A percentile compares a stretch with the other conserved stretches of the same genome.
phyloP scores from a whole-genome alignment of 2,113 vertebrate species.

The Myiopsitta monachus region DNA sequence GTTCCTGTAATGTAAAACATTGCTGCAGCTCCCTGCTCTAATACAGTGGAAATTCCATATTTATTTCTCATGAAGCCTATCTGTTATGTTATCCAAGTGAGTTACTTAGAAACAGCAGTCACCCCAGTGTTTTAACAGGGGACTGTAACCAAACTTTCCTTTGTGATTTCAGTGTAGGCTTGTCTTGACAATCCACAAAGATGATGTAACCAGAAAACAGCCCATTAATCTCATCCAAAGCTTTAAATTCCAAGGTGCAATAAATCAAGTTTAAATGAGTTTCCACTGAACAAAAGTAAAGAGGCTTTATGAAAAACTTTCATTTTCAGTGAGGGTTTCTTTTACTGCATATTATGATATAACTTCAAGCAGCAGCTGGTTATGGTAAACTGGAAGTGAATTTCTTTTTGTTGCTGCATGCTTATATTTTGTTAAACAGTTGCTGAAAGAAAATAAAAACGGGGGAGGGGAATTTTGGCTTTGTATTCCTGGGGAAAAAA shows the following conservation, averaged over 20 bases:
- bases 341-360: background rate
- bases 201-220: conserved; percentile 70
- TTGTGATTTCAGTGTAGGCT: conserved; percentile 43
- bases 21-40: background rate
- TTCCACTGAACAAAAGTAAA: conserved; percentile 51
- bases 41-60: conserved; percentile 38
- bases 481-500: background rate
- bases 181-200: conserved; percentile 55
- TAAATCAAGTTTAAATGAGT: conserved; percentile 66
- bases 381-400: background rate
- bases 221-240: conserved; percentile 60
- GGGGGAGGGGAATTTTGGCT: background rate
- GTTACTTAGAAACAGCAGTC: conserved; percentile 58
- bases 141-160: conserved; percentile 46
- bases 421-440: background rate
- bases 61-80: conserved; percentile 41
- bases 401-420: background rate
- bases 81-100: conserved; percentile 60
- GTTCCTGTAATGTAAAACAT: conserved; percentile 23
- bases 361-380: conserved; percentile 8
- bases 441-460: background rate
- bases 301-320: conserved; percentile 10
- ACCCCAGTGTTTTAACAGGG: conserved; percentile 11
- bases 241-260: conserved; percentile 52
- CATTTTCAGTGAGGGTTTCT: background rate